Conservation (phyloP, 1,140 invertebrate species). For the Neodiprion virginianus region DNA sequence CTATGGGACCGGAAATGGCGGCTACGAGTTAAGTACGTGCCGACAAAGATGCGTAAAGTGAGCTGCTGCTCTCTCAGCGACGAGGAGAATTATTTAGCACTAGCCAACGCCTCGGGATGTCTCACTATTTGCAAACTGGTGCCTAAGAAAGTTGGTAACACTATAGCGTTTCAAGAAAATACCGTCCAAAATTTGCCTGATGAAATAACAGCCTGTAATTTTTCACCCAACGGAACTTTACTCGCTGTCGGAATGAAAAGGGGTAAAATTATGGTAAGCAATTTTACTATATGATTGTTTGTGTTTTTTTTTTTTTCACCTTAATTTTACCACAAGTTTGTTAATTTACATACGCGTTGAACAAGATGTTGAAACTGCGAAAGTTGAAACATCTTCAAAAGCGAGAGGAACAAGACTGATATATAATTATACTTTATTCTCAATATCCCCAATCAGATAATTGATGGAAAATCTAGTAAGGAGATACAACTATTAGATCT, state of each 20-base stretch:
- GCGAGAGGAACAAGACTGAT: too few relatives aligned
- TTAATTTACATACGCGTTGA: too few relatives aligned
- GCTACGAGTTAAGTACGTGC: background rate
- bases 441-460: slow-evolving; percentile 42
- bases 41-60: slow-evolving; percentile 21
- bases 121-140: background rate
- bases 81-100: slow-evolving; percentile 39
- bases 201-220: slow-evolving; percentile 45
- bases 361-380: too few relatives aligned
- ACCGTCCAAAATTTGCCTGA: slow-evolving; percentile 24
- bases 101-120: slow-evolving; percentile 31
- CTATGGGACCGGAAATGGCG: slow-evolving; percentile 35
- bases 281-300: slow-evolving; percentile 10
- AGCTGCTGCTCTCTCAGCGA: slow-evolving; percentile 44
- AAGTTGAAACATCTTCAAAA: too few relatives aligned
- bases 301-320: background rate
- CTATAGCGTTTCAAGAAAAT: slow-evolving; percentile 14
- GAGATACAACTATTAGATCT: slow-evolving; percentile 38
- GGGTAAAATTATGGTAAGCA: slow-evolving; percentile 50
- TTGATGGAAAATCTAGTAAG: slow-evolving; percentile 31
- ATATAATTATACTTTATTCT: slow-evolving; percentile 8
- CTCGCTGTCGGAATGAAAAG: slow-evolving; percentile 50
- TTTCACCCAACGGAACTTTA: slow-evolving; percentile 51
- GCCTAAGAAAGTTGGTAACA: background rate
- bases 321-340: too few relatives aligned